Percentiles rank a stretch among this genome's conserved stretches.
Conservation (phyloP, 2,113 vertebrate genomes). For the Plecotus auritus region DNA sequence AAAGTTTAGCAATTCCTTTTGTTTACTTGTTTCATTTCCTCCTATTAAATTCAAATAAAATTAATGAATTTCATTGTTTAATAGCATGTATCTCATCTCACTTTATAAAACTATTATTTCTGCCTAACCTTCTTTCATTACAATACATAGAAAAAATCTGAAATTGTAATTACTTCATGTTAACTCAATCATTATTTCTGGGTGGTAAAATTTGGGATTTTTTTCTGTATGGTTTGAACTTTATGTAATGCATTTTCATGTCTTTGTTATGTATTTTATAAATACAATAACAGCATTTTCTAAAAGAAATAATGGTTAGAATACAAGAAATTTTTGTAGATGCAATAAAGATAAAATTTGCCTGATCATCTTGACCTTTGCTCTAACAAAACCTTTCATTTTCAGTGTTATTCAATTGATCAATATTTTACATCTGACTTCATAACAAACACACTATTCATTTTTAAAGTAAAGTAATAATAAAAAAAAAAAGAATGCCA, state of each 20-base stretch:
- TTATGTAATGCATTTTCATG: background rate
- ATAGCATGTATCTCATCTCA: background rate
- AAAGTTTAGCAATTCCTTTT: background rate
- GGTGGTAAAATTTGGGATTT: background rate
- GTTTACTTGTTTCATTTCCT: background rate
- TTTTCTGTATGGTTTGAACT: background rate
- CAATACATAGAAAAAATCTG: constrained; percentile 1
- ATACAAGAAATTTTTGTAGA: background rate
- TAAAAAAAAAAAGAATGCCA: background rate
- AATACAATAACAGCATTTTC: background rate
- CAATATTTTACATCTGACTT: background rate
- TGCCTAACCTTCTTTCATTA: background rate
- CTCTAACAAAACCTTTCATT: background rate
- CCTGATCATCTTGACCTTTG: background rate
- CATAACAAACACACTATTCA: background rate
- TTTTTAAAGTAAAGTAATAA: constrained; percentile 3
- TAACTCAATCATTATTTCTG: background rate
- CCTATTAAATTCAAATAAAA: constrained; percentile 21
- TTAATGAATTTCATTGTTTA: background rate
- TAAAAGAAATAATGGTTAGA: background rate
- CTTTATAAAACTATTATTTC: constrained; percentile 31
- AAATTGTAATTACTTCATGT: constrained; percentile 32
- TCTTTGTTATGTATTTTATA: background rate
- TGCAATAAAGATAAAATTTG: constrained; percentile 13
- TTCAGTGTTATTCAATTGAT: constrained; percentile 1